These are phyloP conservation scores for Apis florea DNA, from an alignment of 1,140 invertebrate genomes.

Conservation along the genomic window DNA sequence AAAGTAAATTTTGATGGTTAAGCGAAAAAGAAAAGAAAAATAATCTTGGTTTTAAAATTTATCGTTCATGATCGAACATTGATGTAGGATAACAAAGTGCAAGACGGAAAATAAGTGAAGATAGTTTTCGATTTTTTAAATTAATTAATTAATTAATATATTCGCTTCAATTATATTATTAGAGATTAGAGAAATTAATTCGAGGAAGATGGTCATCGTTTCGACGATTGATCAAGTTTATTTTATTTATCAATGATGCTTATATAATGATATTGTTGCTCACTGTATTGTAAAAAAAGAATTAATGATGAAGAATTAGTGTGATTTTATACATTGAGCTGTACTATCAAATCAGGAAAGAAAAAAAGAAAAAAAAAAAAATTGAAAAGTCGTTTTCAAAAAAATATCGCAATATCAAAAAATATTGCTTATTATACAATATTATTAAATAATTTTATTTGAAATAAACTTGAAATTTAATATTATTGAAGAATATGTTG, in stretches of 20 bases:
- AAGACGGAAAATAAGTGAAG: neutral
- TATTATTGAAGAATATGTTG: neutral
- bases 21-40: neutral
- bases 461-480: neutral
- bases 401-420: too few relatives aligned
- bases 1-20: neutral
- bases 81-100: constrained; percentile 1
- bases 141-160: neutral
- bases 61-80: neutral
- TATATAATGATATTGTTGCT: neutral
- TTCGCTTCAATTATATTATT: neutral
- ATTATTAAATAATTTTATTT: too few relatives aligned
- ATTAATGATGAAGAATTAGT: neutral
- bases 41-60: neutral
- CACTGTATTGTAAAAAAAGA: neutral
- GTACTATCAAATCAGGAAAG: too few relatives aligned
- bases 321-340: too few relatives aligned
- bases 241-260: too few relatives aligned
- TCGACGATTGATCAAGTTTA: neutral
- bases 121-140: neutral
- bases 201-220: neutral
- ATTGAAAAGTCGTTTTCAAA: too few relatives aligned
- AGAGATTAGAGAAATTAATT: too few relatives aligned
- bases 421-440: too few relatives aligned
- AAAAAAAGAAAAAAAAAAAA: too few relatives aligned